Percentiles rank a stretch among this genome's conserved stretches.
Conservation (phyloP, 2,888 invertebrate species). For the Sympetrum striolatum region DNA sequence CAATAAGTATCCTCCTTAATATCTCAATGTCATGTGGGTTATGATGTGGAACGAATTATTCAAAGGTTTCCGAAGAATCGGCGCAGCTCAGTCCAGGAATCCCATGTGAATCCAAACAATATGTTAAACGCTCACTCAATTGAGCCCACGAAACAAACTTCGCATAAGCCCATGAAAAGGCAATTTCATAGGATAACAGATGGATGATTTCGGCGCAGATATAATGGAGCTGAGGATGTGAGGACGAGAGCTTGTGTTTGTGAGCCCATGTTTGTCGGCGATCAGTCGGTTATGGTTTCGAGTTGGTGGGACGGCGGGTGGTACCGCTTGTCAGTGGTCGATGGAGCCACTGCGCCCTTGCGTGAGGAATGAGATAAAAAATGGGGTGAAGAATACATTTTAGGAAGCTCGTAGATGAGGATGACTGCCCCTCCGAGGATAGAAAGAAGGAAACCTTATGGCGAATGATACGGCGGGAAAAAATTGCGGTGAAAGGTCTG, state of each 20-base stretch:
- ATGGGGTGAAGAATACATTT: background rate
- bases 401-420: no score
- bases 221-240: background rate
- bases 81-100: no score
- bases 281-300: background rate
- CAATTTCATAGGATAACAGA: background rate
- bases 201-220: background rate
- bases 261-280: background rate
- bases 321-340: constrained; percentile 5
- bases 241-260: background rate
- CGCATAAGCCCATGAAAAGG: no score
- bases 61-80: no score
- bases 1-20: no score
- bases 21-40: no score
- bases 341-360: background rate
- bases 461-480: background rate
- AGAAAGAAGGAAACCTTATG: background rate
- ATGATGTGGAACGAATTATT: no score
- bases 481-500: background rate
- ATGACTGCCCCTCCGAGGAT: background rate
- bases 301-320: background rate
- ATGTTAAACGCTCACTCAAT: no score
- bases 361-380: background rate
- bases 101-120: no score
- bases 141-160: no score